These are phyloP conservation scores for Anneissia japonica DNA, from an alignment of 35 echinoderm and acorn worm genomes.

Conservation along the genomic window DNA sequence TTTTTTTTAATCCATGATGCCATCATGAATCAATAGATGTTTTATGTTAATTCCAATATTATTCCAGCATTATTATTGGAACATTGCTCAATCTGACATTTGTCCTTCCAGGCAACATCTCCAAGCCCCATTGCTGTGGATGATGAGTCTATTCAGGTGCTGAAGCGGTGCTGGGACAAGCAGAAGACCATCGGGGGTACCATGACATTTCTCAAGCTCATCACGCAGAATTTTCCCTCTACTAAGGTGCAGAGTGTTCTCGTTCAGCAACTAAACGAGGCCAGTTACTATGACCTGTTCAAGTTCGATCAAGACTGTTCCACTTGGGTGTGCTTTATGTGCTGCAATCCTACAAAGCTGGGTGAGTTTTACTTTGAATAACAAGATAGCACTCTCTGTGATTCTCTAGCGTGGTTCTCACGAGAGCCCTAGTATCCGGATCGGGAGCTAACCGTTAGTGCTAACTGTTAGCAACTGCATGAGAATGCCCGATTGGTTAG, in stretches of 20 bases:
- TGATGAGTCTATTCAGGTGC: constrained; percentile 80
- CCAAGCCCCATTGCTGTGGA: constrained; percentile 77
- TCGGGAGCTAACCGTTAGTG: too few relatives aligned
- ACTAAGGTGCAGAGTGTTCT: constrained; percentile 77
- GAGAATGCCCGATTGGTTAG: too few relatives aligned
- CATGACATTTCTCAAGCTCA: constrained; percentile 95
- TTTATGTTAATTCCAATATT: too few relatives aligned
- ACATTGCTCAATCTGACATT: too few relatives aligned
- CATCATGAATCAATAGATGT: too few relatives aligned
- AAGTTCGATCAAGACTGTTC: constrained; percentile 55
- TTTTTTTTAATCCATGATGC: too few relatives aligned
- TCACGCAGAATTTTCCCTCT: constrained; percentile 86
- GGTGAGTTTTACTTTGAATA: constrained; percentile 65
- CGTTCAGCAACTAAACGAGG: constrained; percentile 59
- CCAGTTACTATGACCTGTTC: constrained; percentile 93
- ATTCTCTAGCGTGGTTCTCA: too few relatives aligned
- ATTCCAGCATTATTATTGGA: too few relatives aligned
- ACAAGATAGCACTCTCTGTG: too few relatives aligned
- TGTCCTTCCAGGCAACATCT: constrained; percentile 79
- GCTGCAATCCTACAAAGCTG: constrained; percentile 82
- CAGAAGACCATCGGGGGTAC: constrained; percentile 80
- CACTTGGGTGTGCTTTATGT: constrained; percentile 84
- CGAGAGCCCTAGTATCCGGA: too few relatives aligned
- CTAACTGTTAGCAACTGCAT: too few relatives aligned
- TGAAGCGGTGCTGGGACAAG: constrained; percentile 80